A percentile compares a stretch with the other conserved stretches of the same genome.
These are phyloP conservation scores for Neotoxoptera formosana DNA, from an alignment of 1,140 invertebrate genomes.

Conservation along the genomic window DNA sequence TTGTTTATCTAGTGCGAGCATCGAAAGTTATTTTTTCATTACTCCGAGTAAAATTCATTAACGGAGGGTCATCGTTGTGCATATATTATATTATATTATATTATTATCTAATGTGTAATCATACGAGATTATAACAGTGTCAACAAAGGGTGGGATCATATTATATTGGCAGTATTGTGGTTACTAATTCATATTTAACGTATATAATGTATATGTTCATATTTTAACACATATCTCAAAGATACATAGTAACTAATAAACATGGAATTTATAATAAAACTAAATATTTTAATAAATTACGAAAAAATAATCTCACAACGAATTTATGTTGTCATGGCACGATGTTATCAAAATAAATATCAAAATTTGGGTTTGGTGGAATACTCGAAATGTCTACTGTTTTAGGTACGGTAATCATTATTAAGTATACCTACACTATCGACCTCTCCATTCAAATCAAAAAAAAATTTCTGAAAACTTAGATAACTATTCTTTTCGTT, in stretches of 20 bases:
- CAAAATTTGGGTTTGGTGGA: background rate
- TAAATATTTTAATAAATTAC: background rate
- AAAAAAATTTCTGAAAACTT: background rate
- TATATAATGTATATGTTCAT: background rate
- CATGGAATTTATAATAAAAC: background rate
- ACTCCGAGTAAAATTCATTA: background rate
- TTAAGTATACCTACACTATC: background rate
- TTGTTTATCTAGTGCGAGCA: constrained; percentile 19
- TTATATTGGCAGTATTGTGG: background rate
- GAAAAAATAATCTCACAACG: background rate
- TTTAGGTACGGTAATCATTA: background rate
- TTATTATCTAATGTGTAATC: constrained; percentile 22
- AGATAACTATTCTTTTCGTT: background rate
- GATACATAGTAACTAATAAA: background rate
- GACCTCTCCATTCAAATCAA: background rate
- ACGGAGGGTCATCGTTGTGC: constrained; percentile 21
- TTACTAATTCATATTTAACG: background rate
- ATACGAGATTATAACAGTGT: background rate
- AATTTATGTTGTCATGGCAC: background rate
- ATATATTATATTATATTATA: constrained; percentile 14
- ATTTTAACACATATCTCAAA: background rate
- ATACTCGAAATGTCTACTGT: background rate
- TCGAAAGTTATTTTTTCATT: constrained; percentile 20
- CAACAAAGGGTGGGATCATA: background rate
- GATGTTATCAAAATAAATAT: background rate